Evolutionary conservation across 2,888 invertebrate genomes (phyloP), one percentile per base, ranked within the genome.

Genomic region (Diaperis boleti): DNA sequence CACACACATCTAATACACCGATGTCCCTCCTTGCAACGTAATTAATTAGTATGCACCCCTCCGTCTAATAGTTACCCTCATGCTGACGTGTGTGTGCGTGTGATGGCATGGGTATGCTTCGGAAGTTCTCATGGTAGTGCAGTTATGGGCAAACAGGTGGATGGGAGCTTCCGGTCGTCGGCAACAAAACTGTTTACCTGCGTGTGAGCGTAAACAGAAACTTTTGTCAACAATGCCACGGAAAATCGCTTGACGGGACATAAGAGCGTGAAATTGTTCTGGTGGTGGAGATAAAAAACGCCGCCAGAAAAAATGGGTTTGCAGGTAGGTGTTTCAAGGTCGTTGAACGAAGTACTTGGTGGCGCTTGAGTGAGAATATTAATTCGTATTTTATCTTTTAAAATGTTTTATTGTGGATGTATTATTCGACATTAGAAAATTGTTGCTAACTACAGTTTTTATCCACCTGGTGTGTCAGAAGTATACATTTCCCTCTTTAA

Each of bases 51-150:
- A 49, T 39, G 59, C 59, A 59, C 47, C 42, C 41, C 42, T 14
- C 22, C 10, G 10, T 52, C 15, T 37, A 52, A 55, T 55, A 42
- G 42, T 42, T 55, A 55, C 55, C 55, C 55, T 44, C 42, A 41
- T 54, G 20, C 33, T 26, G 41, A 54, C 44, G 44, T 39, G 57
- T 44, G 41, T n/a, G n/a, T 33, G 44, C 20, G 37, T 59, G 59
- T 59, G 49, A 59, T 42, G 50, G 49, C 50, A 59, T 50, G 50
- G 49, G 50, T n/a, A n/a, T n/a, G n/a, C n/a, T n/a, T 59, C 59
- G 59, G 59, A 59, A 59, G 59, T 59, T 59, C 59, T 50, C 59
- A 59, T 49, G 50, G 6, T 14, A 22, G 50, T 59, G 26, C 50
- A 50, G 59, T 59, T 59, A 50, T 50, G 41, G 8, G 59, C 50